Evolutionary conservation across 2,113 vertebrate species (phyloP).

Genomic region (Mobula birostris): DNA sequence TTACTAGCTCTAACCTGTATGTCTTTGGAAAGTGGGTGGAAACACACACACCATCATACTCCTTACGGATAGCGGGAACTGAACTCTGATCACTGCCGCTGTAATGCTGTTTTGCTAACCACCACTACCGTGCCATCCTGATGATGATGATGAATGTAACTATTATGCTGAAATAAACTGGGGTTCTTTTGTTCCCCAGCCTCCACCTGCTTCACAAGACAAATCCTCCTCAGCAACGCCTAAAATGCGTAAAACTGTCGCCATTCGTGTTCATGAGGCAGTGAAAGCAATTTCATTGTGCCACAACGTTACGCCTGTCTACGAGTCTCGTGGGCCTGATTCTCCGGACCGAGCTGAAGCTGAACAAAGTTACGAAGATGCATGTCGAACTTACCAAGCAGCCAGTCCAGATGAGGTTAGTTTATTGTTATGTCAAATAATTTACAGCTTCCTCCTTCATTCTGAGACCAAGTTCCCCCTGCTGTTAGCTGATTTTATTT

Average conservation of each 20-base stretch:
- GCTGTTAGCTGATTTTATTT: background rate
- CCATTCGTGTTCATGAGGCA: constrained; percentile 86
- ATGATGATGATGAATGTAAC: background rate
- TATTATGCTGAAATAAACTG: background rate
- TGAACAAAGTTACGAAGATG: constrained; percentile 88
- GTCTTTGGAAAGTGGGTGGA: too few species aligned
- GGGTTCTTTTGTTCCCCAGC: constrained; percentile 49
- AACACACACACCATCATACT: too few species aligned
- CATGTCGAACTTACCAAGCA: constrained; percentile 91
- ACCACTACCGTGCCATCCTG: too few species aligned
- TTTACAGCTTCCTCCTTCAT: too few species aligned
- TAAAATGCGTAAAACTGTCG: constrained; percentile 92
- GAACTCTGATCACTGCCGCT: too few species aligned
- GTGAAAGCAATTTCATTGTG: constrained; percentile 92
- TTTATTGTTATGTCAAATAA: background rate
- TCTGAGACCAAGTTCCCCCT: background rate
- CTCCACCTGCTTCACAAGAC: constrained; percentile 59
- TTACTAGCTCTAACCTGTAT: too few species aligned
- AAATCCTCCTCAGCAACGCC: constrained; percentile 70
- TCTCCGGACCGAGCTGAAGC: constrained; percentile 87
- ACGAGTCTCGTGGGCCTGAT: constrained; percentile 79
- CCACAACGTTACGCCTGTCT: constrained; percentile 90
- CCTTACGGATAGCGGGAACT: too few species aligned
- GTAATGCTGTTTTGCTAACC: too few species aligned
- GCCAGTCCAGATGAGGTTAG: constrained; percentile 92